Conservation (phyloP, 2,888 invertebrate genomes). For the Erpobdella octoculata region DNA sequence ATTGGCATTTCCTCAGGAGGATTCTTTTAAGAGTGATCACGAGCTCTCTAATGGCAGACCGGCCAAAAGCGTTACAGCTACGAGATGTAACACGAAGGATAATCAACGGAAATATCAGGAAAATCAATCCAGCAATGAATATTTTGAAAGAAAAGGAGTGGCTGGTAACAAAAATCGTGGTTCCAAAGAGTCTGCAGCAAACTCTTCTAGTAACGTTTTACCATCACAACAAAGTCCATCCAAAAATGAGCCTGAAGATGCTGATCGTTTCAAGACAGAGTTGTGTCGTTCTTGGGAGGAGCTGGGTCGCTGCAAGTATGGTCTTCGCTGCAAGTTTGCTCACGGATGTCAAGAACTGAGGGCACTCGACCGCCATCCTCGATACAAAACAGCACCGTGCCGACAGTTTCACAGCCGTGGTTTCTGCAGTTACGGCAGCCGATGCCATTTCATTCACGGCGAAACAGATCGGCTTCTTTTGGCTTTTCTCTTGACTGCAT, state of each 20-base stretch:
- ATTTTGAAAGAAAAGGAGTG: too few species aligned
- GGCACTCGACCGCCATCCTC: slow-evolving; percentile 15
- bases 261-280: slow-evolving; percentile 16
- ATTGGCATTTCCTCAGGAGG: too few species aligned
- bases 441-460: slow-evolving; percentile 20
- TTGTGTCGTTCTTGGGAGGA: slow-evolving; percentile 20
- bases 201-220: too few species aligned
- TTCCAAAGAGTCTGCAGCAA: too few species aligned
- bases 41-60: too few species aligned
- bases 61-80: too few species aligned
- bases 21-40: too few species aligned
- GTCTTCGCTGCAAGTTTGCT: slow-evolving; percentile 14
- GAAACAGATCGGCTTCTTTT: slow-evolving; percentile 7
- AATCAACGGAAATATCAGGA: too few species aligned
- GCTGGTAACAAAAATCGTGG: too few species aligned
- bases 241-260: slow-evolving; percentile 16
- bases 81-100: too few species aligned
- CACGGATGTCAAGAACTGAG: slow-evolving; percentile 7
- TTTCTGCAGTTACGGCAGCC: background rate
- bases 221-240: too few species aligned
- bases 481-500: background rate
- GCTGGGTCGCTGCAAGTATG: slow-evolving; percentile 13
- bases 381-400: slow-evolving; percentile 5
- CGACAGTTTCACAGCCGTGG: slow-evolving; percentile 7
- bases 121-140: too few species aligned